Base-by-base conservation (phyloP, 2,888 invertebrate genomes). In the Hemithea aestivaria region DNA sequence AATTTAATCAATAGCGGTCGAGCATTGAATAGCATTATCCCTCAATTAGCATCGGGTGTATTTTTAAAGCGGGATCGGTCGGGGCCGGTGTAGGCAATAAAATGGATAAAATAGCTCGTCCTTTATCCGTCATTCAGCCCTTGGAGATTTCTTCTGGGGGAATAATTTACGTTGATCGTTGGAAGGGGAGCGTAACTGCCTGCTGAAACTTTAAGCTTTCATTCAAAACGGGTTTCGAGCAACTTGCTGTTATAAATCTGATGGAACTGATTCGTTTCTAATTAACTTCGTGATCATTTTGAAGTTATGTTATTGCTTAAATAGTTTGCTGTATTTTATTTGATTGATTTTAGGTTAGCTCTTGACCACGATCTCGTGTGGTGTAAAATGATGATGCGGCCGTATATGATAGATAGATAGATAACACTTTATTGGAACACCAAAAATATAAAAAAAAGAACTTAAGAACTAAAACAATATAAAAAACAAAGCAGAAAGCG, bases 81-180 rank as follows among this genome's bases (percentile, higher is more conserved):
- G 67, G 61, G 71, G 71, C 74, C 70, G 78, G 77, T 78, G 76
- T 66, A 66, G 73, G 83, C 78, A 82, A 83, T 85, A 85, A 83
- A 84, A 78, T 62, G 73, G 72, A 83, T 85, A 85, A 83, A 84
- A 78, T 62, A 73, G 72, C 67, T 73, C 78, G 80, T 75, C 85
- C 84, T 83, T 83, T 83, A 84, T 83, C 84, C 80, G 84, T 85
- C 85, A 84, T 82, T 78, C 80, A 75, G 78, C 76, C 85, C 85
- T 81, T 74, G 58, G 84, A 83, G 83, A 83, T 84, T 84, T 83
- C 83, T 84, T 84, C 81, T 77, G 72, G 75, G 75, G 73, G 82
- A 82, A 83, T 87, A 87, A 85, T 87, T 87, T 82, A 87, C 85
- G 83, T 80, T 80, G 85, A 84, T 85, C 85, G 83, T 56, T 73